Evolutionary conservation across 2,797 vertebrate genomes (phyloP).

Genomic region (Enteromius viviparus): DNA sequence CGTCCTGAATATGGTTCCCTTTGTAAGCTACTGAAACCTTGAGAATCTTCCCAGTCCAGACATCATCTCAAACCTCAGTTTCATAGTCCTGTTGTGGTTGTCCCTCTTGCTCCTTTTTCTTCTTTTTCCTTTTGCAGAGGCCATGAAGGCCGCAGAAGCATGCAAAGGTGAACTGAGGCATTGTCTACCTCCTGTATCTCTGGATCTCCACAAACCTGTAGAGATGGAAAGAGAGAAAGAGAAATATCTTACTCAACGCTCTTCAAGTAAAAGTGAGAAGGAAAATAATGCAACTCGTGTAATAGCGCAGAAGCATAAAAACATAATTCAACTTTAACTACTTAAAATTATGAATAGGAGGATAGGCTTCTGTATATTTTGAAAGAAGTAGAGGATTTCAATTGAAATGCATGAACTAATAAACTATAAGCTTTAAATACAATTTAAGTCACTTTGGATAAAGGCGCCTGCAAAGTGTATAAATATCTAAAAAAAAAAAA

Average conservation of each 20-base stretch:
- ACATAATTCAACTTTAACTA: not conserved
- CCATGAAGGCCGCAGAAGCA: slow-evolving; percentile 94
- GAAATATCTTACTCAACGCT: slow-evolving; percentile 28
- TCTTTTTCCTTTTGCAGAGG: slow-evolving; percentile 83
- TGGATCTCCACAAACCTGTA: slow-evolving; percentile 66
- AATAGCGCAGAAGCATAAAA: not conserved
- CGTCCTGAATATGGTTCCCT: slow-evolving; percentile 21
- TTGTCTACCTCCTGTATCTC: slow-evolving; percentile 70
- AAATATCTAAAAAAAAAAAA: not conserved
- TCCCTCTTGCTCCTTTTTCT: slow-evolving; percentile 73
- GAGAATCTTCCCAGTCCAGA: slow-evolving; percentile 33
- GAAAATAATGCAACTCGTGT: not conserved
- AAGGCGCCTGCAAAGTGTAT: not conserved
- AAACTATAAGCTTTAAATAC: not conserved
- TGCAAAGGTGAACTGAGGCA: slow-evolving; percentile 94
- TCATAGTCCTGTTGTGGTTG: slow-evolving; percentile 71
- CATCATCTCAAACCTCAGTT: slow-evolving; percentile 76
- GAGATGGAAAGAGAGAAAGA: slow-evolving; percentile 38
- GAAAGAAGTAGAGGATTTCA: not conserved
- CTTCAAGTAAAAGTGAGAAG: not conserved
- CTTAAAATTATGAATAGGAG: not conserved
- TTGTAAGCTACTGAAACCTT: slow-evolving; percentile 28
- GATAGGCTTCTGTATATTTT: not conserved
- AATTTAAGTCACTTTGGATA: not conserved
- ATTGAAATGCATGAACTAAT: not conserved